Conservation (phyloP, 1,140 invertebrate species). For the Elymnias hypermnestra region DNA sequence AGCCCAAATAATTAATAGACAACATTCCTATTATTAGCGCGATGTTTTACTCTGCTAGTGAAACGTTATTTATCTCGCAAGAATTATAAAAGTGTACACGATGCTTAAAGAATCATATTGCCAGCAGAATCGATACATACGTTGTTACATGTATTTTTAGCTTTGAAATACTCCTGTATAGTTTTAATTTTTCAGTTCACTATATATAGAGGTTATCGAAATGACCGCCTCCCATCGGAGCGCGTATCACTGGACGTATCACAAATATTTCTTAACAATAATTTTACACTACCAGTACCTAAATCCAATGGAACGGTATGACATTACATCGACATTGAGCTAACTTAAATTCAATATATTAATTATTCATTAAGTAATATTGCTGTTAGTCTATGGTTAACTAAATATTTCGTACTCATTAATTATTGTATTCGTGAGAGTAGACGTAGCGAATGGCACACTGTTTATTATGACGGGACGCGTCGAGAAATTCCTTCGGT, state of each 20-base stretch:
- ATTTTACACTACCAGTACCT: conserved; percentile 67
- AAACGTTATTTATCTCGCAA: no score
- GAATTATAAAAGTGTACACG: no score
- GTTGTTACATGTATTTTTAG: no score
- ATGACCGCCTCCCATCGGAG: conserved; percentile 16
- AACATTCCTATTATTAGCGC: no score
- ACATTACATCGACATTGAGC: conserved; percentile 72
- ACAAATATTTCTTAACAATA: conserved; percentile 63
- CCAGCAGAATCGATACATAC: no score
- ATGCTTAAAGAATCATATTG: no score
- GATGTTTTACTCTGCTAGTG: no score
- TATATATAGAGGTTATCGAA: no score
- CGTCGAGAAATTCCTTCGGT: conserved; percentile 20
- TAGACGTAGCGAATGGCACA: conserved; percentile 68
- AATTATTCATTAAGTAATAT: conserved; percentile 70
- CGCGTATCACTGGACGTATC: conserved; percentile 68
- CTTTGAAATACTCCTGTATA: no score
- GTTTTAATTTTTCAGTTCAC: no score
- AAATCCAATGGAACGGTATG: conserved; percentile 71
- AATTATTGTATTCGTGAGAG: conserved; percentile 57
- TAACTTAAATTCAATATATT: conserved; percentile 73
- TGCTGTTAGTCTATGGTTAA: conserved; percentile 69
- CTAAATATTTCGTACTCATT: conserved; percentile 48
- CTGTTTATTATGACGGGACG: conserved; percentile 67
- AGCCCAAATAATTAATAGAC: no score